A percentile compares a stretch with the other conserved stretches of the same genome.
These are phyloP conservation scores for Oriolus oriolus DNA, from an alignment of 2,113 vertebrate species.

Conservation along the genomic window DNA sequence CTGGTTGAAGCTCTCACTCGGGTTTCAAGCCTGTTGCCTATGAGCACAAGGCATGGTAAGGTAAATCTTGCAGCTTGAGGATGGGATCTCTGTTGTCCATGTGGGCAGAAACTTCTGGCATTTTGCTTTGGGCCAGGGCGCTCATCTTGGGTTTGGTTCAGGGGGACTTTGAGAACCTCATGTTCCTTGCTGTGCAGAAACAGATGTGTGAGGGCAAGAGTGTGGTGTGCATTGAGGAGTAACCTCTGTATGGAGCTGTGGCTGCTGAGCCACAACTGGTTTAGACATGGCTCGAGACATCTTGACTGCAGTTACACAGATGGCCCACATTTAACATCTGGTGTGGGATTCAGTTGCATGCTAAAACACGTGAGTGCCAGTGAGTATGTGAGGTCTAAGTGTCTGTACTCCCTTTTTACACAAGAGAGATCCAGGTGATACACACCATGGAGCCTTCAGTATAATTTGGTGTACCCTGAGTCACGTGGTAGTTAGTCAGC, in stretches of 20 bases:
- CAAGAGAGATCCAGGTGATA: not conserved
- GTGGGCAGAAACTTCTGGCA: not conserved
- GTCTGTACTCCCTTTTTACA: not conserved
- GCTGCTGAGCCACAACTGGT: not conserved
- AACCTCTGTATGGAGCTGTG: not conserved
- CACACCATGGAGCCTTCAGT: not conserved
- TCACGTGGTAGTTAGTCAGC: not conserved
- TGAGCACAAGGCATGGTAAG: not conserved
- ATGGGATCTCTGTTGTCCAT: not conserved
- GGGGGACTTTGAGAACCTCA: not conserved
- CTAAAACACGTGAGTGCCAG: rapidly evolving
- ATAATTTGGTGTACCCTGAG: not conserved
- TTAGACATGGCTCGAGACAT: not conserved
- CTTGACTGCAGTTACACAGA: not conserved
- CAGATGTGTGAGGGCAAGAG: not conserved
- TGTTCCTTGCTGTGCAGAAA: not conserved
- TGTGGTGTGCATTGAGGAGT: not conserved
- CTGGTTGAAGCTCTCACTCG: not conserved
- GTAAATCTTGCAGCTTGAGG: not conserved
- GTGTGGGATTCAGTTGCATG: not conserved
- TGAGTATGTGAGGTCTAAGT: not conserved
- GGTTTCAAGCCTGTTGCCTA: not conserved
- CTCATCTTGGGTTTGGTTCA: not conserved
- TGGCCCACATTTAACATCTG: not conserved
- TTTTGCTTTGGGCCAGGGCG: not conserved